These are phyloP conservation scores for Montipora capitata DNA, from an alignment of 92 coral and sea anemone genomes.

Conservation along the genomic window DNA sequence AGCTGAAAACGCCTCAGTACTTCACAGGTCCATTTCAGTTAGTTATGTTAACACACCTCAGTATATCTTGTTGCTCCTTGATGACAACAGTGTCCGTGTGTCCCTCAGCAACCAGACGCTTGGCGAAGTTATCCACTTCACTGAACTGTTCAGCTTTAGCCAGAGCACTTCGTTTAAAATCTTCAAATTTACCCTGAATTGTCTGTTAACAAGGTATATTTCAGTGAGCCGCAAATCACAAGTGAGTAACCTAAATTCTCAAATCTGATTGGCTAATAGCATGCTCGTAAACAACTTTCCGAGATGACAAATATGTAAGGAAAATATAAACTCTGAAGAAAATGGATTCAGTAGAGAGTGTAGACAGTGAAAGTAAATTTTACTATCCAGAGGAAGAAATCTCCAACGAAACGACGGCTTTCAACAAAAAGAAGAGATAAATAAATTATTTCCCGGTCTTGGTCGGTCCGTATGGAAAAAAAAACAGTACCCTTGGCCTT, in stretches of 20 bases:
- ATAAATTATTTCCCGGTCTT: too few relatives aligned
- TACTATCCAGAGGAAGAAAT: too few relatives aligned
- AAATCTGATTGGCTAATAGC: too few relatives aligned
- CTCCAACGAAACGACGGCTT: too few relatives aligned
- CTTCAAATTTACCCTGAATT: conserved; percentile 91
- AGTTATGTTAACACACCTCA: conserved; percentile 52
- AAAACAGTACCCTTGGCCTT: too few relatives aligned
- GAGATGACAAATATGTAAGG: too few relatives aligned
- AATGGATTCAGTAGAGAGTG: too few relatives aligned
- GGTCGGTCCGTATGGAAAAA: too few relatives aligned
- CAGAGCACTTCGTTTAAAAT: conserved; percentile 83
- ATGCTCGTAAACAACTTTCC: too few relatives aligned
- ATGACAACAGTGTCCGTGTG: conserved; percentile 94
- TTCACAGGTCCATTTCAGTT: background rate
- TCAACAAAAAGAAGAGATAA: too few relatives aligned
- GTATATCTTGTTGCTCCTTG: conserved; percentile 96
- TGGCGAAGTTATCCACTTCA: conserved; percentile 92
- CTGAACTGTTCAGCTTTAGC: conserved; percentile 86
- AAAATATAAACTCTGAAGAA: too few relatives aligned
- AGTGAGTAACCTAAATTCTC: background rate
- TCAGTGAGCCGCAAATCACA: background rate
- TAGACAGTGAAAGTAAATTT: too few relatives aligned
- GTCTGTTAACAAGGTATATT: conserved; percentile 29
- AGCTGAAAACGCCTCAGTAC: background rate
- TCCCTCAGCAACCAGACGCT: conserved; percentile 94